Conservation (phyloP, 2,888 invertebrate genomes). For the Neoascia interrupta region DNA sequence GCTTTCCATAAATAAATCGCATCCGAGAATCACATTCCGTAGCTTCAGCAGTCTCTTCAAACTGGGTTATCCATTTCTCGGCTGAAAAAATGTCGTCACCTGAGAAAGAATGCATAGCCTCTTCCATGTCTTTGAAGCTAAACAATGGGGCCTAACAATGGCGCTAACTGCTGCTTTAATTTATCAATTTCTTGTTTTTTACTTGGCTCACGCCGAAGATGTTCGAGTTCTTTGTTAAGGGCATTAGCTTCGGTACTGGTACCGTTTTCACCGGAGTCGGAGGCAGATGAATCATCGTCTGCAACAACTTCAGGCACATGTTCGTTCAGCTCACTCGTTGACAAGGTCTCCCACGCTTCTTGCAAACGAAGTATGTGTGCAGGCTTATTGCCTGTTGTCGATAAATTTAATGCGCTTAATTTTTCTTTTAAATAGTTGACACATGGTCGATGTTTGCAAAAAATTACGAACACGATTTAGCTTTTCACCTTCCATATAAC, state of each 20-base stretch:
- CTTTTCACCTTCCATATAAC: neutral
- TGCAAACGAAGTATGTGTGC: neutral
- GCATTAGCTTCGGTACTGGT: neutral
- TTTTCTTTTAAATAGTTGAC: no score
- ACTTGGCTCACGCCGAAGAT: neutral
- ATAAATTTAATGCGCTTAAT: neutral
- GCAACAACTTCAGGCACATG: no score
- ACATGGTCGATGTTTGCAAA: no score
- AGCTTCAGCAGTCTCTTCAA: constrained; percentile 22
- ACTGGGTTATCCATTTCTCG: constrained; percentile 24
- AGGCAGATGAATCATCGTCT: no score
- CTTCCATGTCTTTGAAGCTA: constrained; percentile 10
- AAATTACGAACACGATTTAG: neutral
- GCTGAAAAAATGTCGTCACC: constrained; percentile 5
- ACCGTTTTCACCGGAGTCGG: neutral
- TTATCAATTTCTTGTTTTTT: constrained; percentile 7
- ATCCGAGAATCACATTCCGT: no score
- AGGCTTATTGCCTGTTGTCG: neutral
- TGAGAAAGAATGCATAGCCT: constrained; percentile 8
- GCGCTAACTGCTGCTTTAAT: neutral
- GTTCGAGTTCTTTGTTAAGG: neutral
- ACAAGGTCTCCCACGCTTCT: neutral
- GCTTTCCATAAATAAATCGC: constrained; percentile 8
- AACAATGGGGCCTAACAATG: neutral
- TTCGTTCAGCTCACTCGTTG: neutral